These are phyloP conservation scores for Nannoperca obscura DNA, from an alignment of 2,797 vertebrate genomes.

Conservation along the genomic window DNA sequence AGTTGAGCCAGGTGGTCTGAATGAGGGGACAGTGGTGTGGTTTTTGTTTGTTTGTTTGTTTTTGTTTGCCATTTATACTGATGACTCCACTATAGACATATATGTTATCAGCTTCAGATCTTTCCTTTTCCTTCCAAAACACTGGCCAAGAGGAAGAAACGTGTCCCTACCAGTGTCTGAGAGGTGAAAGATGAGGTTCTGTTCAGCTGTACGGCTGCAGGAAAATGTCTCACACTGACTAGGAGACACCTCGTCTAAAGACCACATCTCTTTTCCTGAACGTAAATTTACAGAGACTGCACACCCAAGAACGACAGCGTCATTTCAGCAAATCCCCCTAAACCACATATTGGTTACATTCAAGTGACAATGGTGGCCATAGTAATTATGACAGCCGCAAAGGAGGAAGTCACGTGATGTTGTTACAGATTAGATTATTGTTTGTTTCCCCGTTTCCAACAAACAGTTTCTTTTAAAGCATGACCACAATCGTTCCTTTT, in stretches of 20 bases:
- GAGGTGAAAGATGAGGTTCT: background rate
- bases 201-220: background rate
- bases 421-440: background rate
- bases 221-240: slow-evolving; percentile 7
- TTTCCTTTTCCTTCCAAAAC: slow-evolving; percentile 1
- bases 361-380: background rate
- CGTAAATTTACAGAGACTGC: background rate
- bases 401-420: background rate
- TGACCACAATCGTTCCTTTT: background rate
- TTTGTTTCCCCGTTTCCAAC: background rate
- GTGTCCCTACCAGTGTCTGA: background rate
- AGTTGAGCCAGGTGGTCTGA: background rate
- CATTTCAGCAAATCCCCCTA: background rate
- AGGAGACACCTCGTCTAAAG: background rate
- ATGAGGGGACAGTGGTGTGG: background rate
- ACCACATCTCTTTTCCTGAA: background rate
- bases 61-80: too few species aligned
- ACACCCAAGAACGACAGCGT: background rate
- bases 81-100: too few species aligned
- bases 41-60: too few species aligned
- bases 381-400: background rate
- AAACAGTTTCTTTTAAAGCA: background rate
- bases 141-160: background rate
- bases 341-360: background rate
- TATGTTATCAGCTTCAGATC: background rate